phyloP scores from a whole-genome alignment of 2,888 invertebrate genomes.

The Megastigmus dorsalis region DNA sequence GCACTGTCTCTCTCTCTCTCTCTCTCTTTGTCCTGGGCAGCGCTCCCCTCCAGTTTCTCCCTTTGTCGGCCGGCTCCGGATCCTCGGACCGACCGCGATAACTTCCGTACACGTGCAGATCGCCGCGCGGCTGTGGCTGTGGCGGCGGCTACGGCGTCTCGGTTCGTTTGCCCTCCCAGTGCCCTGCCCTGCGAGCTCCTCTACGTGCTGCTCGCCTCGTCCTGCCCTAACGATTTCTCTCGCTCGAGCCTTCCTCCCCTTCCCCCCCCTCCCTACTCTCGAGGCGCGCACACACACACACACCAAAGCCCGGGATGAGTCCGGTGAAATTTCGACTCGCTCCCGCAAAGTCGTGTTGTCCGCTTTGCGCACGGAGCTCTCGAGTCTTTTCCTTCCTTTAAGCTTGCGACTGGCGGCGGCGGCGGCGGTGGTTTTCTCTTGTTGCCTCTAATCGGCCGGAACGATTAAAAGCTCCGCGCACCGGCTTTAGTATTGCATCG shows the following conservation, averaged over 20 bases:
- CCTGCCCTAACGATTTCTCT: conserved; percentile 19
- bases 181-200: conserved; percentile 9
- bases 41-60: not conserved
- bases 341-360: no score
- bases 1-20: conserved; percentile 1
- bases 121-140: no score
- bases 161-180: conserved; percentile 5
- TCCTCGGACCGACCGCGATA: conserved; percentile 55
- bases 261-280: not conserved
- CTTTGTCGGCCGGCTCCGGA: conserved; percentile 4
- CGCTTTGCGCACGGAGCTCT: no score
- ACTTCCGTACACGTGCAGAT: conserved; percentile 60
- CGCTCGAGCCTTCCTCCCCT: not conserved
- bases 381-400: no score
- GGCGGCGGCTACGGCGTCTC: no score
- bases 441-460: conserved; percentile 31
- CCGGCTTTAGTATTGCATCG: conserved; percentile 1
- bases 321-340: not conserved
- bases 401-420: no score
- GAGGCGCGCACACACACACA: no score
- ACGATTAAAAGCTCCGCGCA: conserved; percentile 29
- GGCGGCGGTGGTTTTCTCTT: no score
- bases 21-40: no score
- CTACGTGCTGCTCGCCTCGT: no score
- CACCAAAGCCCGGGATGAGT: not conserved